Evolutionary conservation across 2,113 vertebrate genomes (phyloP), one percentile per base, ranked within the genome.

Genomic region (Lipophrys pholis): DNA sequence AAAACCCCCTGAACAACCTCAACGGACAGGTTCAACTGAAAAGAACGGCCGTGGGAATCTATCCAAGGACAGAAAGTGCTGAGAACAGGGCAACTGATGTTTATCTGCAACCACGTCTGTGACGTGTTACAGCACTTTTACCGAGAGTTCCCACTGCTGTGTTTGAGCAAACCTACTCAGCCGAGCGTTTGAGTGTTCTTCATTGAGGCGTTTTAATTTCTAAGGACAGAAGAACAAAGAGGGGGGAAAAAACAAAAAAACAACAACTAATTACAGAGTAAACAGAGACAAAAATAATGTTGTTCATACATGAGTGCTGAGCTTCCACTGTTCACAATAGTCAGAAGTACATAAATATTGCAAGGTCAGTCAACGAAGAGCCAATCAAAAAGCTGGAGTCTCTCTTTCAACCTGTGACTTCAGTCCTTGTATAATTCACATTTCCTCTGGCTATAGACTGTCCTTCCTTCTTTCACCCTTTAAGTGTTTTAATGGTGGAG

Each of bases 401-500:
- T 40, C n/a, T 57, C 71, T 65, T 69, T 57, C 49, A 59, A 88
- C 73, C 39, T 57, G 49, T 73, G 69, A 86, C 85, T 80, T 52
- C 69, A 72, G 66, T 78, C 54, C 62, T 62, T 88, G 60, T 81
- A 83, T 73, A 85, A 78, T 84, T 89, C 76, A 83, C 80, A 80
- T 89, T 87, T 91, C 84, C 76, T 84, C 78, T 64, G 76, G 80
- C 72, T 69, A 78, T 42, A 64, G 78, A 73, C 81, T 17, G 49
- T 55, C 76, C 58, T 38, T 60, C 55, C 69, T 72, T 61, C 63
- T 64, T 58, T 58, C 70, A 49, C 57, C 39, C 55, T 68, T 39
- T 75, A 82, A 84, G 70, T 82, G 81, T 85, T 88, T 54, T 87
- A 91, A 91, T 86, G 81, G 73, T 50, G 61, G 50, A 69, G 73